Percentiles rank a stretch among this genome's conserved stretches.
Conservation (phyloP, 1,140 invertebrate species). For the Polyergus mexicanus region DNA sequence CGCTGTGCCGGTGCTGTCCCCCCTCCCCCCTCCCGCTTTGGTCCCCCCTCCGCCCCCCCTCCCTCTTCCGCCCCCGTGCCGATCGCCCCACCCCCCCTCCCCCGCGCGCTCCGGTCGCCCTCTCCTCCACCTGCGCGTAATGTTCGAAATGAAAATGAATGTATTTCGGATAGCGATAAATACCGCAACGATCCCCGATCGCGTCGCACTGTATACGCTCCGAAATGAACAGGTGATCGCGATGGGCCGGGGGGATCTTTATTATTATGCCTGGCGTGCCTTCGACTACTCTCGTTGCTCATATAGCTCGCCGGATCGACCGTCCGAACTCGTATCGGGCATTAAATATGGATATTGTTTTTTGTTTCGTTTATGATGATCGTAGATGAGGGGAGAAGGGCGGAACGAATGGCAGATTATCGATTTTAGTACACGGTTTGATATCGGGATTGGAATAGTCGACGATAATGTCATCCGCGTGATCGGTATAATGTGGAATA, state of each 20-base stretch:
- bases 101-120: conserved; percentile 63
- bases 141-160: conserved; percentile 87
- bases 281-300: conserved; percentile 10
- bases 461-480: not conserved
- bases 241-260: conserved; percentile 78
- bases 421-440: not conserved
- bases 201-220: conserved; percentile 71
- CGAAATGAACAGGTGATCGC: conserved; percentile 83
- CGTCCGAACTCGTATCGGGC: not conserved
- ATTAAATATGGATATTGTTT: not conserved
- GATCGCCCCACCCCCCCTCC: too few relatives aligned
- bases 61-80: conserved; percentile 36
- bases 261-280: conserved; percentile 72
- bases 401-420: not conserved
- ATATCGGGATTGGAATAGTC: not conserved
- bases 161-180: conserved; percentile 87
- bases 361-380: not conserved
- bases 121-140: conserved; percentile 79
- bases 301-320: not conserved
- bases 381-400: not conserved
- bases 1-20: conserved; percentile 74
- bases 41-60: conserved; percentile 9
- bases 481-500: not conserved
- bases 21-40: conserved; percentile 26
- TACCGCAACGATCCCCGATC: conserved; percentile 80